Base-by-base conservation (phyloP, 2,888 invertebrate genomes). In the Agrotis exclamationis region DNA sequence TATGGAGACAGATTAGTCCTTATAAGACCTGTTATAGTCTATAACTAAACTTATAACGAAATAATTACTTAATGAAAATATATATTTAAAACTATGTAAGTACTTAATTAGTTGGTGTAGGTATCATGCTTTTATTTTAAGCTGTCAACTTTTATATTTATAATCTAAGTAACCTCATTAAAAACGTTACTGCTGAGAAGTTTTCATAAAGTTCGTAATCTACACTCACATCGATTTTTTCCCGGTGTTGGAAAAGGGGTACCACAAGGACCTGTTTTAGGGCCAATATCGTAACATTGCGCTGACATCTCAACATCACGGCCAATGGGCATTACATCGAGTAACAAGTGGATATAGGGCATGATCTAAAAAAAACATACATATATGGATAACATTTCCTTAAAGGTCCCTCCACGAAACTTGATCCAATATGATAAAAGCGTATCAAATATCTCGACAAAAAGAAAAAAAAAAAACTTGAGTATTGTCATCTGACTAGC, bases 381-480 rank as follows among this genome's bases (percentile, higher is more conserved):
- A 7, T 53, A 63, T 11, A n/a, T 33, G 14, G 60, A 39, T 28
- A 71, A 13, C n/a, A 70, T 45, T 63, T 45, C 22, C 50, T 63
- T 33, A 51, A 9, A 47, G n/a, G 45, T 70, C 20, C 9, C 13
- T 28, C 5, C 33, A 24, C 20, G 45, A 16, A 51, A 63, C 22
- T 51, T 33, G 60, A 28, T 50, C 28, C 74, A 63, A 45, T 73
- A 22, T 44, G 44, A 9, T 50, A 33, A 50, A 44, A 70, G 44
- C n/a, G n/a, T 24, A 53, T 74, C 18, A 53, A 24, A 45, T 22
- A 51, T 9, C 24, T 11, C n/a, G 11, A 47, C 45, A 20, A 74
- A 47, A 47, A 63, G 24, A 22, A 1, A 24, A 14, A 16, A 51
- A 45, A 16, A 33, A 56, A 13, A 22, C 20, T 28, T 6, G 7